Evolutionary conservation across 2,797 vertebrate genomes (phyloP).

Genomic region (Sebastes wilsoni): DNA sequence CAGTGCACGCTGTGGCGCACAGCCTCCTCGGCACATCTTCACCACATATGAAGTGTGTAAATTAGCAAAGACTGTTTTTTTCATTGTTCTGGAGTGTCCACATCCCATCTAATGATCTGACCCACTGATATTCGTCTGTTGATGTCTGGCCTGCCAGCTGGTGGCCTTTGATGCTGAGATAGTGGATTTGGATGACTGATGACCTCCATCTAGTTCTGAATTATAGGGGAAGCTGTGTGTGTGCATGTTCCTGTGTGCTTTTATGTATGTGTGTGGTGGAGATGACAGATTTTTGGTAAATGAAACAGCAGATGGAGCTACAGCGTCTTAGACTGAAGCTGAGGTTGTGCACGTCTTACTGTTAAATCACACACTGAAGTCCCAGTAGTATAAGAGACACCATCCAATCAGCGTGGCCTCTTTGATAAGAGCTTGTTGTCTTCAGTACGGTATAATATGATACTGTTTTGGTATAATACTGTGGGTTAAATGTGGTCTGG

Average conservation of each 20-base stretch:
- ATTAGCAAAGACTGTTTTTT: not conserved
- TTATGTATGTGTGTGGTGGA: not conserved
- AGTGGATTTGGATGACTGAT: not conserved
- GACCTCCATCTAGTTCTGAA: not conserved
- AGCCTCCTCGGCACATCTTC: too few relatives aligned
- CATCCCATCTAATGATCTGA: not conserved
- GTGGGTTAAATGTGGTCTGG: not conserved
- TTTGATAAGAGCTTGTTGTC: not conserved
- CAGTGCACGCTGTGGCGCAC: too few relatives aligned
- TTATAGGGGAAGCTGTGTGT: not conserved
- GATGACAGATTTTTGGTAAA: not conserved
- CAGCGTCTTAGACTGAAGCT: slow-evolving; percentile 10
- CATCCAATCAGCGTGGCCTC: not conserved
- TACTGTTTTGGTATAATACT: not conserved
- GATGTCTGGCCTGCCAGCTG: too few relatives aligned
- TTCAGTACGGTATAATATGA: not conserved
- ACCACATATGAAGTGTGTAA: too few relatives aligned
- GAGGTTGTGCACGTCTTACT: not conserved
- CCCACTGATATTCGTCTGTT: not conserved
- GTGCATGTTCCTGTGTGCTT: not conserved
- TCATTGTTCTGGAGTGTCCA: not conserved
- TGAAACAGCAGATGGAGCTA: slow-evolving; percentile 65
- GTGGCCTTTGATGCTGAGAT: not conserved
- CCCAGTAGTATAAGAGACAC: not conserved
- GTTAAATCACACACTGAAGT: slow-evolving; percentile 5